Base-by-base conservation (phyloP, 2,797 vertebrate genomes). In the Hipposideros larvatus region DNA sequence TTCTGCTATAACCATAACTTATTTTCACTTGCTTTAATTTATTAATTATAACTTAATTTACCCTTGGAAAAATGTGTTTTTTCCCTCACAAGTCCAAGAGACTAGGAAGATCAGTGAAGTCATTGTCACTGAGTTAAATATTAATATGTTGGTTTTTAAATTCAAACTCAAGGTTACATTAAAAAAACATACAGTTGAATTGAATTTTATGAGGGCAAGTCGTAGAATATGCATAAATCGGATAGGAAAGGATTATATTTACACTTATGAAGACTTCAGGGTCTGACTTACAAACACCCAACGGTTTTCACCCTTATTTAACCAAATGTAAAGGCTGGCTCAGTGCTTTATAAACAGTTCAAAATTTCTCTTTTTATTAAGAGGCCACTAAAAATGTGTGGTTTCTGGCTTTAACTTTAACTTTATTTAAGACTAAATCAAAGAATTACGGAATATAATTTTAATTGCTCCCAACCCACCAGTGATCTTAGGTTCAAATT, bases 361-460 rank as follows among this genome's bases (percentile, higher is more conserved):
- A 66, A 43, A 73, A 57, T 10, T 2, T 18, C 68, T 63, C n/a
- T 70, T 66, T 80, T 82, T 88, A 37, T 77, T 48, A 65, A 34
- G 59, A 10, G 16, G 22, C 59, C 63, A 77, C 77, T 71, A 70
- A 51, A 93, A 41, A 59, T 34, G 66, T 10, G 43, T 78, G 88
- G 43, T 89, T 92, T 92, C 83, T 88, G 87, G 22, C 43, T 13
- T 22, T 46, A 59, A 24, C 51, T 73, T 74, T 74, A 55, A 75
- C 95, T 95, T 91, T 87, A 84, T 55, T 84, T 77, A 74, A 88
- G 78, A 34, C 26, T 75, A 61, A 68, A 80, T 84, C 16, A 61
- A 87, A 82, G 84, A 87, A 91, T 91, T 70, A 95, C 37, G 74
- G 34, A 83, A 43, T 94, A 46, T 84, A 51, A 26, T 91, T 86